Percentiles rank a stretch among this genome's conserved stretches.
phyloP scores from a whole-genome alignment of 2,113 vertebrate species.

The Pseudorectes ferrugineus region DNA sequence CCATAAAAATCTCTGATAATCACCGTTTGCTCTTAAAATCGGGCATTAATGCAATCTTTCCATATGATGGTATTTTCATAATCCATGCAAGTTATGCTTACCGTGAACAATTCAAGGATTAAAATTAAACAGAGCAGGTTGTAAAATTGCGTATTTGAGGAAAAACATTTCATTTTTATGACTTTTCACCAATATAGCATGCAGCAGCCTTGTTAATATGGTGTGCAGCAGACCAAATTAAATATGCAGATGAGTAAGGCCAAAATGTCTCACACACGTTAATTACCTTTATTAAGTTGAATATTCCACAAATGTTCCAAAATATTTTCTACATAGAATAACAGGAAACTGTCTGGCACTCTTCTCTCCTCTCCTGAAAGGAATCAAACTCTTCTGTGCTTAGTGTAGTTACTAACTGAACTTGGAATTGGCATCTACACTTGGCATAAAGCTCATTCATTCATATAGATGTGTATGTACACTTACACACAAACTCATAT shows the following conservation, averaged over 20 bases:
- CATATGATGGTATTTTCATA: conserved; percentile 15
- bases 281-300: neutral
- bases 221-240: neutral
- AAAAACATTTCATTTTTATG: neutral
- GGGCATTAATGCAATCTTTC: conserved; percentile 25
- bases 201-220: neutral
- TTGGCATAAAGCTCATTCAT: neutral
- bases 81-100: neutral
- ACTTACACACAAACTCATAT: neutral
- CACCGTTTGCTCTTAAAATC: conserved; percentile 41
- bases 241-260: neutral
- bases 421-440: neutral
- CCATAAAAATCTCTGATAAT: neutral
- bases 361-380: neutral
- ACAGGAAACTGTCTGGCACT: neutral
- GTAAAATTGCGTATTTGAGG: neutral
- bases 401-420: neutral
- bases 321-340: neutral
- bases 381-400: neutral
- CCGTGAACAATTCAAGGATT: neutral
- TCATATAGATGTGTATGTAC: neutral
- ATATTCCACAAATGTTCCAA: neutral
- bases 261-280: neutral
- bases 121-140: neutral
- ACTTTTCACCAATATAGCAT: neutral